These are phyloP conservation scores for Disparrhopalites patrizii DNA, from an alignment of 2,888 invertebrate genomes.

Conservation along the genomic window DNA sequence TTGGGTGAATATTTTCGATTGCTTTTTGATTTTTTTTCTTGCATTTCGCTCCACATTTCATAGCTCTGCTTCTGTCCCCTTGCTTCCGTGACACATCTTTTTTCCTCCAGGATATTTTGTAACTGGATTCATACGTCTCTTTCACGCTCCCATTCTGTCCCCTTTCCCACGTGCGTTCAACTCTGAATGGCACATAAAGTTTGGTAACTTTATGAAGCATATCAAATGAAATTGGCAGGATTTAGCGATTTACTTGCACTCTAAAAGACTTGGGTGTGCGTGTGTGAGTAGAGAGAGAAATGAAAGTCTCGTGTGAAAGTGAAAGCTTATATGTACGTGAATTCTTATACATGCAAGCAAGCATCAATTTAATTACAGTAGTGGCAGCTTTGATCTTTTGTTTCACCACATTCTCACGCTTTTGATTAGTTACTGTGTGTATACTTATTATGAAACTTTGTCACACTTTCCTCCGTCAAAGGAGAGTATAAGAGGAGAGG, in stretches of 20 bases:
- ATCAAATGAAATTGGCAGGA: slow-evolving; percentile 25
- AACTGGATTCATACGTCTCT: too few species aligned
- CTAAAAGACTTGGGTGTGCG: too few species aligned
- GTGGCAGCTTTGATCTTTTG: slow-evolving; percentile 25
- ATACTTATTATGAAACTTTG: background rate
- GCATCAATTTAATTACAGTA: slow-evolving; percentile 22
- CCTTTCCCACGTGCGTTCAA: background rate
- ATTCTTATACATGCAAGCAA: background rate
- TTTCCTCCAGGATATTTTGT: too few species aligned
- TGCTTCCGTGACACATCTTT: too few species aligned
- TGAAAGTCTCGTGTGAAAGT: too few species aligned
- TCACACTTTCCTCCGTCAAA: background rate
- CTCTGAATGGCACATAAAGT: slow-evolving; percentile 1
- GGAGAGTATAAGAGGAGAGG: background rate
- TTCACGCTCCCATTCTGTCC: too few species aligned
- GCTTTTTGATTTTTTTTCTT: too few species aligned
- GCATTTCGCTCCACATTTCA: too few species aligned
- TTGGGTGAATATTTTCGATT: too few species aligned
- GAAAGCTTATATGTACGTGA: background rate
- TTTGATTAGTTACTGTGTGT: slow-evolving; percentile 16
- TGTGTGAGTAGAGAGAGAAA: too few species aligned
- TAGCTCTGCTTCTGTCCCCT: too few species aligned
- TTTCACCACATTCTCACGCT: slow-evolving; percentile 1
- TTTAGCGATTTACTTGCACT: slow-evolving; percentile 14
- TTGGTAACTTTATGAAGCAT: slow-evolving; percentile 24